A percentile compares a stretch with the other conserved stretches of the same genome.
Conservation (phyloP, 2,113 vertebrate species). For the Chrysemys picta region DNA sequence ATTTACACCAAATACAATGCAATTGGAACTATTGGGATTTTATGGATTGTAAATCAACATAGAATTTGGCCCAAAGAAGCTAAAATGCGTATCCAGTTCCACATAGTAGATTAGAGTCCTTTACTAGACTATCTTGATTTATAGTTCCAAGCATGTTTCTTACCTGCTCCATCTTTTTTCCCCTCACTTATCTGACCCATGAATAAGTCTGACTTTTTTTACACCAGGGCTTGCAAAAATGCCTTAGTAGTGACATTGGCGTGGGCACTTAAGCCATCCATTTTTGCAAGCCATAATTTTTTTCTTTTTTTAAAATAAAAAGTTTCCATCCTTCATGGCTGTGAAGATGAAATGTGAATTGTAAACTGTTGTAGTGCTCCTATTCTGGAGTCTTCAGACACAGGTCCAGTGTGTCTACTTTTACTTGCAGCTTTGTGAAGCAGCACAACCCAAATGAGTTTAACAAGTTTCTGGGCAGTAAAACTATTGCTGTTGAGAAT, state of each 20-base stretch:
- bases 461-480: not conserved
- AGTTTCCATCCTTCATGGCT: no score
- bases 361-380: no score
- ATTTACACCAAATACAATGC: not conserved
- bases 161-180: not conserved
- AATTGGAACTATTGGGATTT: accelerated
- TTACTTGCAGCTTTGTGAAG: no score
- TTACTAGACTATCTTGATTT: accelerated
- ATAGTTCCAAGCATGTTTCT: accelerated
- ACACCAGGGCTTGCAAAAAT: not conserved
- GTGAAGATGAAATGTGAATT: no score
- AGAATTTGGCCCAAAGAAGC: not conserved
- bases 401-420: not conserved
- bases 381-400: no score
- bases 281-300: not conserved
- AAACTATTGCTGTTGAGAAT: not conserved
- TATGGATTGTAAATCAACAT: accelerated
- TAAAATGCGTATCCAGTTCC: accelerated
- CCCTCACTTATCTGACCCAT: not conserved
- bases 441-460: not conserved
- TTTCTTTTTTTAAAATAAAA: no score
- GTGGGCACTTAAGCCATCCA: not conserved
- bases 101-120: not conserved
- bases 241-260: not conserved
- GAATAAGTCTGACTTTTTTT: not conserved